Evolutionary conservation across 1,140 invertebrate species (phyloP), one percentile per base, ranked within the genome.

Genomic region (Babylonia areolata): DNA sequence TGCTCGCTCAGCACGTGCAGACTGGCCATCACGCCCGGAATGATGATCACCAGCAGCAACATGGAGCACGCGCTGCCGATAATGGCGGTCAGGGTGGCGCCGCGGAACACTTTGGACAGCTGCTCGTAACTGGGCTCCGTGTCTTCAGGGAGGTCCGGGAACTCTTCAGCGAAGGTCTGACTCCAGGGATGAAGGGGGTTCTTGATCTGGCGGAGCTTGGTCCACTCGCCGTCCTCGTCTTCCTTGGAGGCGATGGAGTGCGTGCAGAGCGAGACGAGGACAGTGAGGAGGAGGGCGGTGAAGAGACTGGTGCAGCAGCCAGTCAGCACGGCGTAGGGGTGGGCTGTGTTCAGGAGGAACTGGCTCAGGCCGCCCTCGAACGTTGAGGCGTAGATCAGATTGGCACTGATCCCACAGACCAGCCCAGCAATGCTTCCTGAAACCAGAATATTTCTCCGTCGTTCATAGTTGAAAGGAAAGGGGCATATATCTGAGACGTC

Each of bases 121-220:
- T 88, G 71, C 39, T 86, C 35, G 39, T 73, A 84, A 9, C 84
- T 85, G 17, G 91, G 91, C 46, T 86, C 87, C 31, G 83, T n/a
- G 82, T 64, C 37, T 88, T 12, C 17, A 3, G 28, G 79, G 71
- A 88, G 84, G 11, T 85, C 40, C 17, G 85, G 51, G 0, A 91
- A 77, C 83, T 93, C 89, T 84, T 93, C 86, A 33, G 88, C 69
- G 83, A 93, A 93, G 33, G 90, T 73, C 54, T 93, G 84, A 51
- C 85, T 71, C 93, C 93, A 94, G 42, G 94, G 93, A 71, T 89
- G 88, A n/a, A 94, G 88, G 0, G 94, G 94, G 81, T 94, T 94
- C 82, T 94, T 92, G 80, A 94, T 94, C 39, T 92, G 89, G 28
- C 93, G 87, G 6, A 94, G 93, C 85, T 31, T 51, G 5, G 46